These are phyloP conservation scores for Salvator merianae DNA, from an alignment of 2,113 vertebrate genomes.

Conservation along the genomic window DNA sequence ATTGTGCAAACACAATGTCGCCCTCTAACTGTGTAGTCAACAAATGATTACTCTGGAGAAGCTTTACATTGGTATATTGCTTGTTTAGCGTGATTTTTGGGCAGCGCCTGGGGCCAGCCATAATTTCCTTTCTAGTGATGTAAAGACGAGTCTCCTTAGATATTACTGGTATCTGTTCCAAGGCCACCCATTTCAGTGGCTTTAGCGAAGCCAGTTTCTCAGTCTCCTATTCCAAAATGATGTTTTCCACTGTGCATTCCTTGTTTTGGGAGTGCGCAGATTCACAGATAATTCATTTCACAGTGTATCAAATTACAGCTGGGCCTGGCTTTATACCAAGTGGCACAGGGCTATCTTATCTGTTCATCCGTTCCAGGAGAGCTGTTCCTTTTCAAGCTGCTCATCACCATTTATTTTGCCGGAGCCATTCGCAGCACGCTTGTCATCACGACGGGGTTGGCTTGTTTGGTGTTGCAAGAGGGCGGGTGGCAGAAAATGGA, in stretches of 20 bases:
- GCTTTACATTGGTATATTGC: no score
- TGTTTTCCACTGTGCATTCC: rapidly evolving
- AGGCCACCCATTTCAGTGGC: neutral
- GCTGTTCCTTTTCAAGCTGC: neutral
- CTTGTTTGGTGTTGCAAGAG: neutral
- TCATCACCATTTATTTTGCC: neutral
- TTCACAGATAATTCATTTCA: neutral
- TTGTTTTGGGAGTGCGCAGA: neutral
- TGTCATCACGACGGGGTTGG: neutral
- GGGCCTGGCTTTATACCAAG: neutral
- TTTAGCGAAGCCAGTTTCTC: neutral
- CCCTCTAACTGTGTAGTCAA: no score
- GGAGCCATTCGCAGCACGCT: neutral
- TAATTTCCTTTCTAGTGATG: neutral
- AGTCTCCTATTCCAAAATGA: neutral
- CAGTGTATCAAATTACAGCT: neutral
- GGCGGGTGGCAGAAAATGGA: neutral
- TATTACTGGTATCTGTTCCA: neutral
- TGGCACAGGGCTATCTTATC: neutral
- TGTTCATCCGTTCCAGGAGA: neutral
- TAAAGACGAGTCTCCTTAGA: neutral
- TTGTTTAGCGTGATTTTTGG: no score
- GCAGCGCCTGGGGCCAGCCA: no score
- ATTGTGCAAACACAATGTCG: no score
- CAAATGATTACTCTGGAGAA: no score